Percentiles rank a stretch among this genome's conserved stretches.
These are phyloP conservation scores for Dynastes grantii DNA, from an alignment of 2,888 invertebrate genomes.

Conservation along the genomic window DNA sequence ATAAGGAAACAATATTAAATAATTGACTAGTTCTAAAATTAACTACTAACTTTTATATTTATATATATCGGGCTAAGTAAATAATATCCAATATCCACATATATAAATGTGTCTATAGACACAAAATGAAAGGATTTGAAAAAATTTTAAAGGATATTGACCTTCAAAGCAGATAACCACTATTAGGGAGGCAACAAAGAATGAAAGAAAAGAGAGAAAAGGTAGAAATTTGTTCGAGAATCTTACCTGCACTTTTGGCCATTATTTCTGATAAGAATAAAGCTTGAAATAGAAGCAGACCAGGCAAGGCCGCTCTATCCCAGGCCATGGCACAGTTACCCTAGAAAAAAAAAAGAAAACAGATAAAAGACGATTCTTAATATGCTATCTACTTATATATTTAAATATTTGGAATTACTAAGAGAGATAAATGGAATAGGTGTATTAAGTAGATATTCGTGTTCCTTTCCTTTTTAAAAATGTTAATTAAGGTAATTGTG, in stretches of 20 bases:
- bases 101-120: slow-evolving; percentile 44
- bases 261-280: slow-evolving; percentile 63
- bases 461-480: slow-evolving; percentile 43
- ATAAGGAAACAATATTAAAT: too few relatives aligned
- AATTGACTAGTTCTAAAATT: too few relatives aligned
- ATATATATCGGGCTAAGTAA: slow-evolving; percentile 59
- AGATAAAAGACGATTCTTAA: slow-evolving; percentile 23
- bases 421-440: slow-evolving; percentile 33
- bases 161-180: slow-evolving; percentile 19
- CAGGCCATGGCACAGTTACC: slow-evolving; percentile 70
- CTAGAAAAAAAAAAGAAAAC: slow-evolving; percentile 63
- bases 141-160: slow-evolving; percentile 2
- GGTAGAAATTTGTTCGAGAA: slow-evolving; percentile 26
- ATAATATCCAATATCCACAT: slow-evolving; percentile 58
- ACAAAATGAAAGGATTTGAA: slow-evolving; percentile 6
- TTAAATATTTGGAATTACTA: slow-evolving; percentile 45
- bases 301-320: slow-evolving; percentile 70
- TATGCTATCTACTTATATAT: slow-evolving; percentile 28
- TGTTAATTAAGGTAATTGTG: slow-evolving; percentile 48
- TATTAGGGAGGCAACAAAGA: neutral
- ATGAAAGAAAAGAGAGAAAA: neutral
- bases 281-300: slow-evolving; percentile 67
- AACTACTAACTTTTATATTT: neutral
- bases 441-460: slow-evolving; percentile 46
- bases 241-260: slow-evolving; percentile 67